Evolutionary conservation across 2,797 vertebrate species (phyloP), one percentile per base, ranked within the genome.

Genomic region (Thunnus albacares): DNA sequence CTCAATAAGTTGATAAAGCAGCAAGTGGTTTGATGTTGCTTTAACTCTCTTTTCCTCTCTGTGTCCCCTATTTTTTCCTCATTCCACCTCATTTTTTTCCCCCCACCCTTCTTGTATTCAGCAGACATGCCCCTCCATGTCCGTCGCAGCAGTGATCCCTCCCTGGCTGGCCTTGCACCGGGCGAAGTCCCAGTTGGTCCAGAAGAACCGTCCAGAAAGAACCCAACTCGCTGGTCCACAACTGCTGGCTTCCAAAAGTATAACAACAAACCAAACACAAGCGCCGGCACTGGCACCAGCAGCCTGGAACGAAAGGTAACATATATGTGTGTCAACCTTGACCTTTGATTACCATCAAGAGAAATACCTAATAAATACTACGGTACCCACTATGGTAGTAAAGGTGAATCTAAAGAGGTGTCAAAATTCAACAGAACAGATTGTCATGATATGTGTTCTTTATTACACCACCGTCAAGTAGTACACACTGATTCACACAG

Each of bases 71-170:
- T 41, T 41, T 55, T 28, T 30, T 45, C 72, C 22, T 38, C 18
- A 26, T 13, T 60, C 41, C 57, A 6, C 5, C 24, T 4, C 35
- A 4, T 55, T 30, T 2, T 41, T 55, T 20, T 63, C 71, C 51
- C 71, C 51, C 66, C 62, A n/a, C 70, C 18, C 65, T 13, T 66
- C 57, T 6, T 43, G 5, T 41, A 0, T 41, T 71, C 55, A 45
- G 5, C 94, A 99, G 98, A 96, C 93, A 99, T 99, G 98, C 97
- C 97, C 75, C 96, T 99, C 69, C 98, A 97, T 2, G 98, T 99
- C 56, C 97, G 98, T 5, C 97, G 97, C 45, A 99, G 98, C 89
- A 99, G 98, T 64, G 98, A 99, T 88, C 98, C 98, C 15, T 96
- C 98, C 7, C 89, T 98, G 77, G 94, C 93, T 6, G 97, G 92